Percentiles rank a stretch among this genome's conserved stretches.
These are phyloP conservation scores for Lithophane ornitopus DNA, from an alignment of 2,888 invertebrate species.

Conservation along the genomic window DNA sequence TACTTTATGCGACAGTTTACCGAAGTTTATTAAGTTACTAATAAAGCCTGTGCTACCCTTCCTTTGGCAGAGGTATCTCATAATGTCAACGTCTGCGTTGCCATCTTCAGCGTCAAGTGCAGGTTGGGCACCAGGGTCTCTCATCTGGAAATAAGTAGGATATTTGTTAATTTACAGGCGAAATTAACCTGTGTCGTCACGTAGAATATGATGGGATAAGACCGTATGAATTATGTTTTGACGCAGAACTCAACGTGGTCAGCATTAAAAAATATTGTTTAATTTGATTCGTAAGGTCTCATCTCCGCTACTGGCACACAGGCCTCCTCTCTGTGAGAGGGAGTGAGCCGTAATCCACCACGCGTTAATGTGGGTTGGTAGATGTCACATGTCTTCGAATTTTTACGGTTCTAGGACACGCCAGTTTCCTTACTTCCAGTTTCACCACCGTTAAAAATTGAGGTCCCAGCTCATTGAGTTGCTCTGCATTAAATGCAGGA, in stretches of 20 bases:
- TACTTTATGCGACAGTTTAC: conserved; percentile 12
- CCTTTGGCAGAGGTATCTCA: background rate
- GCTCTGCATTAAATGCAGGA: background rate
- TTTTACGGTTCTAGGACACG: too few species aligned
- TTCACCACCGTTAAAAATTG: too few species aligned
- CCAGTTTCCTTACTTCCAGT: too few species aligned
- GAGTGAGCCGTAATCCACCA: background rate
- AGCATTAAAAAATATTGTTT: too few species aligned
- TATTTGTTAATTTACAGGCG: background rate
- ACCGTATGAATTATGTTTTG: background rate
- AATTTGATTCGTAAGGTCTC: too few species aligned
- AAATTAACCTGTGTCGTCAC: background rate
- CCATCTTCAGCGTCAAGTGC: background rate
- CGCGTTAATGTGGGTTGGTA: too few species aligned
- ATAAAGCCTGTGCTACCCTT: background rate
- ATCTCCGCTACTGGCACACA: too few species aligned
- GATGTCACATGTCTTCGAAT: too few species aligned
- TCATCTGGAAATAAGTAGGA: conserved; percentile 9
- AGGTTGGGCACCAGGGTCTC: background rate
- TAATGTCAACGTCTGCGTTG: background rate
- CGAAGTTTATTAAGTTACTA: conserved; percentile 14
- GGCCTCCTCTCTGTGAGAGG: background rate
- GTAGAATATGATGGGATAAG: background rate
- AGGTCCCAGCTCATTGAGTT: background rate
- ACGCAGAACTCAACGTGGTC: too few species aligned